Conservation (phyloP, 2,888 invertebrate species). For the Temnothorax rugatulus region DNA sequence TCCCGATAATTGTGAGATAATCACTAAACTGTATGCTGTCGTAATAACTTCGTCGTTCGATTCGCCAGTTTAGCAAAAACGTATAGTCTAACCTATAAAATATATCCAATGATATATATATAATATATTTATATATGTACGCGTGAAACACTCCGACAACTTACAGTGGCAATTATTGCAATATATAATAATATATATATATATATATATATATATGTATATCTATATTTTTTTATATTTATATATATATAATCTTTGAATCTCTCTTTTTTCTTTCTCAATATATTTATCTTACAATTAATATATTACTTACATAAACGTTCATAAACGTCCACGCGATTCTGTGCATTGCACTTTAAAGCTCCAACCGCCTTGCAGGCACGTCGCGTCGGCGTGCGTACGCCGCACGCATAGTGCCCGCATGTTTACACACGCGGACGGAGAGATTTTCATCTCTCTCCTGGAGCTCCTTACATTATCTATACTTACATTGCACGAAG, state of each 20-base stretch:
- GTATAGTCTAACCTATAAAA: conserved; percentile 68
- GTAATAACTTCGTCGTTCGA: conserved; percentile 52
- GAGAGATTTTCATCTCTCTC: conserved; percentile 16
- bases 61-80: conserved; percentile 61
- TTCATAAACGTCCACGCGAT: conserved; percentile 49
- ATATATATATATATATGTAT: conserved; percentile 55
- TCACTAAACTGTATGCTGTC: conserved; percentile 18
- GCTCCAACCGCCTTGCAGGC: conserved; percentile 45
- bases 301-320: conserved; percentile 54
- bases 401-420: conserved; percentile 22
- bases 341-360: conserved; percentile 48
- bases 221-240: conserved; percentile 54
- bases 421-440: conserved; percentile 23
- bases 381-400: conserved; percentile 12
- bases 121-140: conserved; percentile 45
- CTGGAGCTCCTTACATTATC: conserved; percentile 26
- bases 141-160: conserved; percentile 70
- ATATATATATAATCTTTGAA: conserved; percentile 67
- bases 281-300: conserved; percentile 61
- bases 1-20: conserved; percentile 28
- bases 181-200: conserved; percentile 66
- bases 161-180: conserved; percentile 73
- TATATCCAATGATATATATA: conserved; percentile 62
- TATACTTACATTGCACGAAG: conserved; percentile 50
- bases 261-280: conserved; percentile 56